A percentile compares a stretch with the other conserved stretches of the same genome.
phyloP scores from a whole-genome alignment of 2,888 invertebrate genomes.

The Eristalis intricaria region DNA sequence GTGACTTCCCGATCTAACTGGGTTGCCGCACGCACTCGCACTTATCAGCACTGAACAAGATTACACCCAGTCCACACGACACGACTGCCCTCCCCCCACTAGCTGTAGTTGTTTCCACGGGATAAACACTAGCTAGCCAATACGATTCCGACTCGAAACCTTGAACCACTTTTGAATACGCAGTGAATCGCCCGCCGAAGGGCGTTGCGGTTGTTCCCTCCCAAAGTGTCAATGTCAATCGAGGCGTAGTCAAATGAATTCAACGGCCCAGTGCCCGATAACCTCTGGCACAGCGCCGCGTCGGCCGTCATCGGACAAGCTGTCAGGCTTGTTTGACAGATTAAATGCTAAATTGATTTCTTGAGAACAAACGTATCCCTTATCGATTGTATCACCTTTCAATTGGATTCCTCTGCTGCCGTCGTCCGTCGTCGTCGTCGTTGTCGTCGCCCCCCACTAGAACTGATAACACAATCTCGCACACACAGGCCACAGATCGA shows the following conservation, averaged over 20 bases:
- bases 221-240: background rate
- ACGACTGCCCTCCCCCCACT: background rate
- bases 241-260: background rate
- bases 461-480: background rate
- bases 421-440: background rate
- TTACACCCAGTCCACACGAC: too few species aligned
- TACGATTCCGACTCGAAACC: background rate
- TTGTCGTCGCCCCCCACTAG: background rate
- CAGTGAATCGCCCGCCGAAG: background rate
- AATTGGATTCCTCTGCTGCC: background rate
- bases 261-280: background rate
- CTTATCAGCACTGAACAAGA: too few species aligned
- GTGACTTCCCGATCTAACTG: too few species aligned
- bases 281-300: background rate
- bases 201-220: too few species aligned
- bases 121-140: background rate
- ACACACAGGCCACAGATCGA: background rate
- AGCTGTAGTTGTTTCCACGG: background rate
- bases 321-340: background rate
- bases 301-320: background rate
- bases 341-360: background rate
- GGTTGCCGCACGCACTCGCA: too few species aligned
- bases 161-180: background rate
- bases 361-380: background rate
- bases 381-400: background rate